phyloP scores from a whole-genome alignment of 2,113 vertebrate species.

The Myodes glareolus region DNA sequence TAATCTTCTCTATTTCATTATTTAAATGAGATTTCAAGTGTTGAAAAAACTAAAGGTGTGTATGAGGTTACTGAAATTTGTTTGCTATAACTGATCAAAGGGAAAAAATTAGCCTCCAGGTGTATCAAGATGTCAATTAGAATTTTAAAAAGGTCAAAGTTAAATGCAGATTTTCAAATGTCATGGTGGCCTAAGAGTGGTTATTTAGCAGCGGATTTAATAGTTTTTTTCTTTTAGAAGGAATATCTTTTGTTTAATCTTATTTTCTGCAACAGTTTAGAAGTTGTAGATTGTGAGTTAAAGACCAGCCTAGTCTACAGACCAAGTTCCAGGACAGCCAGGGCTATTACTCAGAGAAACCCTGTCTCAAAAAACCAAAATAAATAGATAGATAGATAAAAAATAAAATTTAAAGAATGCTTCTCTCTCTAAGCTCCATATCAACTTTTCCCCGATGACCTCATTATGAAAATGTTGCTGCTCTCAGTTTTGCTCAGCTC shows the following conservation, averaged over 20 bases:
- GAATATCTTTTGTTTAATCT: slow-evolving; percentile 47
- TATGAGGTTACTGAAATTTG: not conserved
- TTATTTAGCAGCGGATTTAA: not conserved
- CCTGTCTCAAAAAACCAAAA: no score
- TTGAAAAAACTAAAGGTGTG: not conserved
- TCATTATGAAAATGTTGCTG: not conserved
- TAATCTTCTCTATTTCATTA: not conserved
- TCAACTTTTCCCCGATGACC: not conserved
- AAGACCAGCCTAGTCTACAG: no score
- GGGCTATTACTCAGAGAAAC: no score
- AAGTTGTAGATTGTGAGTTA: not conserved
- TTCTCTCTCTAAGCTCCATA: not conserved
- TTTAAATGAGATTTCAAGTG: slow-evolving; percentile 42
- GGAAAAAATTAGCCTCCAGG: not conserved
- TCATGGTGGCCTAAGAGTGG: not conserved
- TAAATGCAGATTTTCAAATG: slow-evolving; percentile 34
- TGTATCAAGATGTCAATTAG: not conserved
- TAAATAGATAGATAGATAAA: no score
- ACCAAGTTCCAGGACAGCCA: no score
- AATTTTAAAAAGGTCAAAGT: slow-evolving; percentile 30
- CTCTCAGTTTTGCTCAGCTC: not conserved
- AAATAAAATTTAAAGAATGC: not conserved
- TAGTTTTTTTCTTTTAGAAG: slow-evolving; percentile 18
- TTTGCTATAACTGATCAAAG: not conserved
- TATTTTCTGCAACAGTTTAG: not conserved